Evolutionary conservation across 2,888 invertebrate genomes (phyloP).

Genomic region (Ophraella communa): DNA sequence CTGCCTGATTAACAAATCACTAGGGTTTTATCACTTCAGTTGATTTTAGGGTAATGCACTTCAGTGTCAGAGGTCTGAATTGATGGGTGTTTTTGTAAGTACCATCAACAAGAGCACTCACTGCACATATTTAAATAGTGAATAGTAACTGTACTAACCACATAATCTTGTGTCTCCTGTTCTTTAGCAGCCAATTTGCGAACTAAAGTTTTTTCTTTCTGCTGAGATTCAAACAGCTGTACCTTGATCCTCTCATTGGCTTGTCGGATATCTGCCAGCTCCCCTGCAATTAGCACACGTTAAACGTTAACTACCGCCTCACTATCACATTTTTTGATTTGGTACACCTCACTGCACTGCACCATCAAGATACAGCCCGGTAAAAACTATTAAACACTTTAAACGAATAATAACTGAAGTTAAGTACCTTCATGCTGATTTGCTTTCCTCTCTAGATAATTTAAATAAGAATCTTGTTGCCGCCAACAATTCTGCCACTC

Average conservation of each 20-base stretch:
- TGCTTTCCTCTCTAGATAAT: slow-evolving; percentile 75
- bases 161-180: slow-evolving; percentile 95
- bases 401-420: slow-evolving; percentile 54
- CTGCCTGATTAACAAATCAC: slow-evolving; percentile 15
- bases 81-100: slow-evolving; percentile 22
- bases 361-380: slow-evolving; percentile 44
- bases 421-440: slow-evolving; percentile 79
- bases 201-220: slow-evolving; percentile 90
- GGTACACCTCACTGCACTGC: slow-evolving; percentile 47
- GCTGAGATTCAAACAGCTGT: slow-evolving; percentile 85
- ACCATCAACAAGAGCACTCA: slow-evolving; percentile 27
- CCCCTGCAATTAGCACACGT: slow-evolving; percentile 65
- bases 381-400: slow-evolving; percentile 38
- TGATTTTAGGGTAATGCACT: slow-evolving; percentile 18
- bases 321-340: slow-evolving; percentile 38
- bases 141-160: slow-evolving; percentile 70
- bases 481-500: slow-evolving; percentile 75
- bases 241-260: slow-evolving; percentile 80
- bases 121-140: slow-evolving; percentile 48
- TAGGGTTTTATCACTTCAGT: slow-evolving; percentile 18
- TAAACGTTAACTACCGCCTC: slow-evolving; percentile 38
- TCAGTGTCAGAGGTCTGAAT: slow-evolving; percentile 24
- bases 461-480: slow-evolving; percentile 78
- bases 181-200: slow-evolving; percentile 93
- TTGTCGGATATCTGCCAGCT: slow-evolving; percentile 75